Conservation (phyloP, 2,113 vertebrate species). For the Clarias batrachus region DNA sequence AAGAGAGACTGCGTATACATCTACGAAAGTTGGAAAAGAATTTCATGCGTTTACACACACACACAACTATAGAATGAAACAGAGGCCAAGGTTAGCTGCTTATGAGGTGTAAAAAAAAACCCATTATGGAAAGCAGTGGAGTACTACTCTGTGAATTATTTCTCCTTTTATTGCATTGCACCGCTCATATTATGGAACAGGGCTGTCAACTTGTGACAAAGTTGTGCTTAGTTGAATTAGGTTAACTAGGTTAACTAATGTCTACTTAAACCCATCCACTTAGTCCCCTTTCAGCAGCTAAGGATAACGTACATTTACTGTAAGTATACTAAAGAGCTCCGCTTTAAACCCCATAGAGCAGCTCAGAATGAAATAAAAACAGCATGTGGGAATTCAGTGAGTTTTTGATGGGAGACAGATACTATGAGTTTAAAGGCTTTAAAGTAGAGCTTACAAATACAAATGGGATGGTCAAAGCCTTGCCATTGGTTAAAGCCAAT, state of each 20-base stretch:
- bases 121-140: slow-evolving; percentile 24
- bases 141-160: slow-evolving; percentile 9
- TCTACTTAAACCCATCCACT: neutral
- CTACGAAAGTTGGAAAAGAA: slow-evolving; percentile 26
- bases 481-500: slow-evolving; percentile 58
- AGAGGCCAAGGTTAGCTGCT: slow-evolving; percentile 64
- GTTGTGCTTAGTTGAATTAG: neutral
- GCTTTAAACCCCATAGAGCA: slow-evolving; percentile 72
- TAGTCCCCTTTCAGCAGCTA: neutral
- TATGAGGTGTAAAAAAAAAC: slow-evolving; percentile 68
- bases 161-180: slow-evolving; percentile 2
- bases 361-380: slow-evolving; percentile 61
- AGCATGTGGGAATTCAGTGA: slow-evolving; percentile 39
- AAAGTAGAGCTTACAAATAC: slow-evolving; percentile 59
- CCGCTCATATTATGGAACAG: slow-evolving; percentile 20
- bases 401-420: slow-evolving; percentile 44
- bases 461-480: slow-evolving; percentile 64
- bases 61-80: slow-evolving; percentile 55
- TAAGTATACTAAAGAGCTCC: neutral
- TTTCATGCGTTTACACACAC: slow-evolving; percentile 36
- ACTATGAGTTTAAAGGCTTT: slow-evolving; percentile 48
- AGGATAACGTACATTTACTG: neutral
- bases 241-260: neutral
- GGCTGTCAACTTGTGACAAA: slow-evolving; percentile 19
- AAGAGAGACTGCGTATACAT: slow-evolving; percentile 11